Base-by-base conservation (phyloP, 2,797 vertebrate genomes). In the Pseudochaenichthys georgianus region DNA sequence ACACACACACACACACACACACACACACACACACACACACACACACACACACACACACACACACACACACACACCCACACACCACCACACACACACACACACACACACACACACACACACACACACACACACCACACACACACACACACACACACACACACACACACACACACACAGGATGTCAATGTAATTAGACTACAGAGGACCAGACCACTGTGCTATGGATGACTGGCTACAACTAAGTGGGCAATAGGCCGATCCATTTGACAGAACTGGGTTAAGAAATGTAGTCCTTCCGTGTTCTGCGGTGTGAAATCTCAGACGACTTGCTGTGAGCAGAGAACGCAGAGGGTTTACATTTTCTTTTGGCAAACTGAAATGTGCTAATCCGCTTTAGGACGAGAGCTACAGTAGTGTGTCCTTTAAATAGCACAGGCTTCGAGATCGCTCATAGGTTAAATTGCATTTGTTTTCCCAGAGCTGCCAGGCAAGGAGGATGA, bases 251-350 rank as follows among this genome's bases (percentile, higher is more conserved):
- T 46, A 69, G 75, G 74, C 65, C 52, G 45, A 84, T 90, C 79
- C 60, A 16, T 83, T 69, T 93, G 94, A 95, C 93, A 94, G 89
- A 95, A 94, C 90, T 94, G 82, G 95, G 94, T 94, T 93, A 92
- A 80, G 87, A 91, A 83, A 88, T 66, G 67, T 63, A 74, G 84
- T 75, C 81, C 64, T 46, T 72, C 64, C 75, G 15, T 82, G 78
- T 81, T 51, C 72, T 75, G 16, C 81, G 75, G 77, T 17, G 61
- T 54, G 62, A 47, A 51, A 71, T 77, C 75, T 85, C 78, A 82
- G 75, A 81, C 38, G 75, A 81, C 38, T 0, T 42, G 19, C 76
- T 48, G 15, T 6, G 70, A 76, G 64, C 66, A 6, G 69, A 66
- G 73, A 16, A n/a, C 53, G 47, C 71, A 55, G 46, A 73, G 76